These are phyloP conservation scores for Rhynchomys soricoides DNA, from an alignment of 2,113 vertebrate genomes.

Conservation along the genomic window DNA sequence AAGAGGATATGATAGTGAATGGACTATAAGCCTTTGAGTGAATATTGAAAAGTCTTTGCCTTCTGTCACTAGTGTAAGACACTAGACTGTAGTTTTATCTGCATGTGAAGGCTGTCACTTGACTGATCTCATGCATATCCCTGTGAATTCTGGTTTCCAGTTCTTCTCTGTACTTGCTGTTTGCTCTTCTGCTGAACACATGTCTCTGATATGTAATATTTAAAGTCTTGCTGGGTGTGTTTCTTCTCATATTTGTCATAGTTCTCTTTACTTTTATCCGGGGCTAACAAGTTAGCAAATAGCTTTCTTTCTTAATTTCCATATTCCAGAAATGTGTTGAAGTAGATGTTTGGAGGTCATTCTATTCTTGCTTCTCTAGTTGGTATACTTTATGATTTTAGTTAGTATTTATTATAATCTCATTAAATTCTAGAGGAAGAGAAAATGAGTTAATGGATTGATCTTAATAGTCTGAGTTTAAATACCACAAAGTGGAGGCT, in stretches of 20 bases:
- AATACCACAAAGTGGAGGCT: neutral
- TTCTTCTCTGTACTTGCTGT: neutral
- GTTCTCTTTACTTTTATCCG: neutral
- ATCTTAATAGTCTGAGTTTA: conserved; percentile 3
- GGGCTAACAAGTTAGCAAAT: neutral
- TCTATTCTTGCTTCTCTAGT: neutral
- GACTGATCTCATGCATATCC: neutral
- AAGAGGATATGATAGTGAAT: neutral
- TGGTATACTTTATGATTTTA: conserved; percentile 12
- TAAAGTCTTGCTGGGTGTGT: neutral
- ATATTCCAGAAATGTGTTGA: neutral
- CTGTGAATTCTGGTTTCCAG: neutral
- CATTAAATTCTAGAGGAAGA: neutral
- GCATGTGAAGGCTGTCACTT: neutral
- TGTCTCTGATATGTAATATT: neutral
- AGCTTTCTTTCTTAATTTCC: neutral
- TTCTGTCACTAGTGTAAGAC: neutral
- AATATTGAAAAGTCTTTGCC: neutral
- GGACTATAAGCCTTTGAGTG: neutral
- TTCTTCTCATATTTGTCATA: neutral
- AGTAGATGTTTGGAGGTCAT: neutral
- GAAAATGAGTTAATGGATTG: neutral
- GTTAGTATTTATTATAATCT: neutral
- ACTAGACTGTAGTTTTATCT: neutral
- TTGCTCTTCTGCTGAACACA: neutral